A percentile compares a stretch with the other conserved stretches of the same genome.
Conservation (phyloP, 2,888 invertebrate species). For the Smittia sp. region DNA sequence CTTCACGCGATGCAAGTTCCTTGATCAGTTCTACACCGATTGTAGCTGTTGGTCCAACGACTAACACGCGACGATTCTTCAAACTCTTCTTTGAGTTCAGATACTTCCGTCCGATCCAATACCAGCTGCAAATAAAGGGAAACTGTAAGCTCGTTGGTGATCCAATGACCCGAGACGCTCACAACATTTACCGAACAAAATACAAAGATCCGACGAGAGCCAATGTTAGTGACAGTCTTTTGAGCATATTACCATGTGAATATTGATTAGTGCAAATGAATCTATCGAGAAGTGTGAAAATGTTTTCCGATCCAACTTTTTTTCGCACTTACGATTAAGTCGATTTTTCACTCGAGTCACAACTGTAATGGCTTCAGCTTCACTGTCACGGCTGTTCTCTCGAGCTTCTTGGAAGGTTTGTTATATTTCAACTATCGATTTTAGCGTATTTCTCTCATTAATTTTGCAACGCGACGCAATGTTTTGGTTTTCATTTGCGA, state of each 20-base stretch:
- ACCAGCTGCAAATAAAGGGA: conserved; percentile 31
- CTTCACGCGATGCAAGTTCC: conserved; percentile 45
- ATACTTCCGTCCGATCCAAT: conserved; percentile 27
- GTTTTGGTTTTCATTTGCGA: too few relatives aligned
- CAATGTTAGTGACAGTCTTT: conserved; percentile 28
- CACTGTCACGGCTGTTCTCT: not conserved
- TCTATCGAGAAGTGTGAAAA: not conserved
- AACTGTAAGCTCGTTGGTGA: not conserved
- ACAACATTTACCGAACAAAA: conserved; percentile 31
- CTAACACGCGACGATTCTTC: conserved; percentile 7
- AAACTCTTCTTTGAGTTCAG: conserved; percentile 5
- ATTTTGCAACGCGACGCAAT: too few relatives aligned
- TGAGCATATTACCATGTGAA: conserved; percentile 32
- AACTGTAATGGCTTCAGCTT: not conserved
- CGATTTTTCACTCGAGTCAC: not conserved
- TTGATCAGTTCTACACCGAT: conserved; percentile 24
- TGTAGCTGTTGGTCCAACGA: conserved; percentile 6
- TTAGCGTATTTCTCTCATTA: too few relatives aligned
- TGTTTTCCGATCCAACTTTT: conserved; percentile 8
- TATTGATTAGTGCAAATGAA: conserved; percentile 5
- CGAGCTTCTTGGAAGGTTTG: not conserved
- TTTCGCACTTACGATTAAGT: not conserved
- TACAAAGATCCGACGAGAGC: conserved; percentile 12
- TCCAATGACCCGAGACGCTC: not conserved
- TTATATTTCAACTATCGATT: not conserved